Conservation (phyloP, 2,888 invertebrate genomes). For the Brachypalpus laphriformis region DNA sequence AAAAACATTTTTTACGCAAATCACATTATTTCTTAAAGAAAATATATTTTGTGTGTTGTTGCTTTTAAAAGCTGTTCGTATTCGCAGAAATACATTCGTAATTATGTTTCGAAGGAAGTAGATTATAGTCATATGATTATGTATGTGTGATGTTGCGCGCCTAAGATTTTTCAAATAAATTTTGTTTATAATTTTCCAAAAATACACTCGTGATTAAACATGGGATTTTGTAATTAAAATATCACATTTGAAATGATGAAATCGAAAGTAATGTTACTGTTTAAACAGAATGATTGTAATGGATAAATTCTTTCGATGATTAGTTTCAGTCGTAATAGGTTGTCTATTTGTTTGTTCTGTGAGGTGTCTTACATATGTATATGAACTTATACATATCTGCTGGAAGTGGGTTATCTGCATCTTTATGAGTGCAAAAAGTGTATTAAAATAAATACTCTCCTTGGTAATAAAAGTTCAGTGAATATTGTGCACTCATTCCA, state of each 20-base stretch:
- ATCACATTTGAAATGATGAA: constrained; percentile 15
- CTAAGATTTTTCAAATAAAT: neutral
- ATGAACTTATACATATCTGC: too few relatives aligned
- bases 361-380: neutral
- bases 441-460: neutral
- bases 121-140: constrained; percentile 2
- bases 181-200: constrained; percentile 63
- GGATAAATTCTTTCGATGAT: neutral
- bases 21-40: neutral
- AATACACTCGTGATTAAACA: constrained; percentile 57
- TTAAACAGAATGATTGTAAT: constrained; percentile 14
- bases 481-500: neutral
- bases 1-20: constrained; percentile 3
- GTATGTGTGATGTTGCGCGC: neutral
- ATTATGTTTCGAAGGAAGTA: constrained; percentile 4
- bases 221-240: constrained; percentile 15
- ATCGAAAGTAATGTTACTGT: constrained; percentile 11
- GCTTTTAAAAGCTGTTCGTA: neutral
- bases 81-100: constrained; percentile 5
- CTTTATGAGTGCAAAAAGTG: neutral
- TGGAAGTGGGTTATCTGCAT: neutral
- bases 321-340: constrained; percentile 4
- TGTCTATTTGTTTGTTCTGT: neutral
- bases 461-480: neutral
- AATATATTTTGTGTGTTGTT: too few relatives aligned